These are phyloP conservation scores for Coilia nasus DNA, from an alignment of 2,797 vertebrate species.

Conservation along the genomic window DNA sequence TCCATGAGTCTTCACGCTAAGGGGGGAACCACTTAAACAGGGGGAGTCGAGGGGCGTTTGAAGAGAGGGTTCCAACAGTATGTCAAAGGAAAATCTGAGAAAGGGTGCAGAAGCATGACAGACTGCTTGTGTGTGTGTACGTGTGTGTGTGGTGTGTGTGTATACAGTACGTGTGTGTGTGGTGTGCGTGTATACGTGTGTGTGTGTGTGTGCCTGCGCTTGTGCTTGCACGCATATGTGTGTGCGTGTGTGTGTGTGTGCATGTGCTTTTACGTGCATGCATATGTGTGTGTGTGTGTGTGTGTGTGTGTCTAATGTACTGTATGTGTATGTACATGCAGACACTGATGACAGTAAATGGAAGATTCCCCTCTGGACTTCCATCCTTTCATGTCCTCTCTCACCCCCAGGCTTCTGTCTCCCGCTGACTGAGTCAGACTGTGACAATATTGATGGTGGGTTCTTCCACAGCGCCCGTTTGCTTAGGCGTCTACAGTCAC, in stretches of 20 bases:
- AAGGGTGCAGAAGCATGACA: background rate
- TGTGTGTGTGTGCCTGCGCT: too few species aligned
- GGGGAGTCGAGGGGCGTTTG: background rate
- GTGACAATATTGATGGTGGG: conserved; percentile 53
- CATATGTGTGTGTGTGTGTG: background rate
- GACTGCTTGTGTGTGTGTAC: too few species aligned
- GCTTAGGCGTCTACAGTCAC: conserved; percentile 50
- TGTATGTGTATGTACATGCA: conserved; percentile 34
- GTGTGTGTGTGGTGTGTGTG: conserved; percentile 1
- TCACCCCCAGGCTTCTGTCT: conserved; percentile 15
- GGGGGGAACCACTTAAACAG: background rate
- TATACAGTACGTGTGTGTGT: background rate
- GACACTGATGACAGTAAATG: conserved; percentile 27
- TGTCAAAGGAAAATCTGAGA: background rate
- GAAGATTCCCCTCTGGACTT: conserved; percentile 51
- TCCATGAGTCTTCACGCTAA: background rate
- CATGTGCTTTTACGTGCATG: background rate
- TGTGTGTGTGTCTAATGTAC: background rate
- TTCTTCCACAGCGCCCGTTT: conserved; percentile 51
- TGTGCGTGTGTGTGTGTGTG: background rate
- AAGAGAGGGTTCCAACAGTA: background rate
- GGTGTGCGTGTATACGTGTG: too few species aligned
- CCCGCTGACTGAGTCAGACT: conserved; percentile 51
- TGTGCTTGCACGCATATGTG: background rate
- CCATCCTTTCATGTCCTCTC: background rate